phyloP scores from a whole-genome alignment of 1,140 invertebrate genomes.

The Drosophila santomea region DNA sequence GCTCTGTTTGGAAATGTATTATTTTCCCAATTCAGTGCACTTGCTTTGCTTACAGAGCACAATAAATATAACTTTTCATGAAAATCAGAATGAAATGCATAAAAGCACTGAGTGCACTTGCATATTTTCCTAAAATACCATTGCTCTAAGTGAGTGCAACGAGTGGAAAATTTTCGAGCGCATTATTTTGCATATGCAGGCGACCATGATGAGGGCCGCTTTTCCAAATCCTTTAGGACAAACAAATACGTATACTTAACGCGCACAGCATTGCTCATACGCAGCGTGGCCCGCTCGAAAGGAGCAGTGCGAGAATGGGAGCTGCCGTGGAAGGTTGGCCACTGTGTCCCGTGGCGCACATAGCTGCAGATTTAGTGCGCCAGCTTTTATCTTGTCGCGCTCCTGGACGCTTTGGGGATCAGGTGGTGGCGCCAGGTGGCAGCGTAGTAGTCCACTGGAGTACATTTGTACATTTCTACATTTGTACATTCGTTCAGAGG shows the following conservation, averaged over 20 bases:
- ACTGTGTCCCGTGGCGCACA: slow-evolving; percentile 65
- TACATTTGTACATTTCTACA: too few relatives aligned
- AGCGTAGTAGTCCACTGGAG: slow-evolving; percentile 9
- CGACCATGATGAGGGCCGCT: slow-evolving; percentile 13
- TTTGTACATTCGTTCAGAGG: slow-evolving; percentile 71
- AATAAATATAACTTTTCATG: neutral
- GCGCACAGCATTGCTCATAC: slow-evolving; percentile 62
- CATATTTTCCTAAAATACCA: slow-evolving; percentile 23
- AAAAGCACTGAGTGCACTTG: slow-evolving; percentile 40
- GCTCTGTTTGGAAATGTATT: too few relatives aligned
- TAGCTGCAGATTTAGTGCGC: slow-evolving; percentile 72
- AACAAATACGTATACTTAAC: slow-evolving; percentile 10
- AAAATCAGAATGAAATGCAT: slow-evolving; percentile 37
- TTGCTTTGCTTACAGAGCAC: neutral
- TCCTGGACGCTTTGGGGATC: slow-evolving; percentile 64
- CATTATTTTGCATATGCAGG: slow-evolving; percentile 71
- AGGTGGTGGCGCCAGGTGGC: slow-evolving; percentile 29
- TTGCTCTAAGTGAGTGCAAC: slow-evolving; percentile 70
- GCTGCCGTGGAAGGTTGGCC: slow-evolving; percentile 28
- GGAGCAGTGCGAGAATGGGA: slow-evolving; percentile 8
- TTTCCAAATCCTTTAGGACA: slow-evolving; percentile 37
- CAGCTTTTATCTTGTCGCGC: slow-evolving; percentile 76
- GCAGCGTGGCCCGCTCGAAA: slow-evolving; percentile 50
- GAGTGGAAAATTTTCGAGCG: slow-evolving; percentile 57
- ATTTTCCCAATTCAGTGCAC: too few relatives aligned